Evolutionary conservation across 2,113 vertebrate genomes (phyloP).

Genomic region (Mastomys coucha): DNA sequence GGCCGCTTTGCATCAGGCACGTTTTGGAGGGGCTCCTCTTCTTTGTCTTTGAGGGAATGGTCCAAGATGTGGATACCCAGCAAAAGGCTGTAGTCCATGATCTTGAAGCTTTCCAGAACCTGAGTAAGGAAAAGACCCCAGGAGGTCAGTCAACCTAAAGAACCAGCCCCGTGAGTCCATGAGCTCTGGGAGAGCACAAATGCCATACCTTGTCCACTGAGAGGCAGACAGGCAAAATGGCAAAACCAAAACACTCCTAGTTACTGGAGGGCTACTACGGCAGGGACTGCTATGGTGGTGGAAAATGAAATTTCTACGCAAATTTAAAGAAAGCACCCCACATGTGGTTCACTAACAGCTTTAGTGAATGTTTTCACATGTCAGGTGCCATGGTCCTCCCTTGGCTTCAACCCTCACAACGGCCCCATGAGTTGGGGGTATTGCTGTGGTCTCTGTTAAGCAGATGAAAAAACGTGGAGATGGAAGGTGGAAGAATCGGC

Average conservation of each 20-base stretch:
- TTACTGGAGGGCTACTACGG: neutral
- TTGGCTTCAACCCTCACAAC: neutral
- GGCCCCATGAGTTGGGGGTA: neutral
- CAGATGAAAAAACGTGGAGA: neutral
- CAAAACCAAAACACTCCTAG: neutral
- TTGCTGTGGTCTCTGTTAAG: neutral
- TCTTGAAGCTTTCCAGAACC: conserved; percentile 99
- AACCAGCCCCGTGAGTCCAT: neutral
- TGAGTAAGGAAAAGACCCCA: conserved; percentile 77
- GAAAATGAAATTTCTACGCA: neutral
- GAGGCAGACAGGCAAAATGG: neutral
- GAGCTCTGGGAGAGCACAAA: neutral
- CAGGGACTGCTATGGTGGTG: neutral
- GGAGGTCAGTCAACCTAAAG: neutral
- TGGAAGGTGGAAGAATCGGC: neutral
- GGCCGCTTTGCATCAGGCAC: conserved; percentile 91
- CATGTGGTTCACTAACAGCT: neutral
- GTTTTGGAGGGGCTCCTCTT: conserved; percentile 89
- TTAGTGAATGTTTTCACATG: neutral
- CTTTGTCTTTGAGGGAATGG: conserved; percentile 90
- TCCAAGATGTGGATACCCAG: conserved; percentile 95
- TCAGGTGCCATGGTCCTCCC: neutral
- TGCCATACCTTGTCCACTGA: neutral
- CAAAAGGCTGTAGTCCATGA: conserved; percentile 99
- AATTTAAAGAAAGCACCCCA: neutral